Evolutionary conservation across 2,888 invertebrate genomes (phyloP), one percentile per base, ranked within the genome.

Genomic region (Coelopa pilipes): DNA sequence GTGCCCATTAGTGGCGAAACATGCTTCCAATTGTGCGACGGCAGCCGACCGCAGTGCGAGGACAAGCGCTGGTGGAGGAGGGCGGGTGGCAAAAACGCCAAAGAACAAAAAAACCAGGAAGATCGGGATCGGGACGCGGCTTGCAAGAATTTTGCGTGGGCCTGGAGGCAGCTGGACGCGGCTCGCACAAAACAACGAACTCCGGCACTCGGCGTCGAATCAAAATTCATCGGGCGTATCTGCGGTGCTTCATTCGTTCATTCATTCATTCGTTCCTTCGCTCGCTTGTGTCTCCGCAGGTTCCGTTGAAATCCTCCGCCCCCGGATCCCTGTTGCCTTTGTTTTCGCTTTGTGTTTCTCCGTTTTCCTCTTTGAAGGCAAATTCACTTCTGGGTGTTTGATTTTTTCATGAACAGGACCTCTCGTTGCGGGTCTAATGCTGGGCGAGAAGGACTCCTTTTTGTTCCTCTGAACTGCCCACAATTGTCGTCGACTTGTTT

Each of bases 1-100:
- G 75, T 75, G 63, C 50, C 19, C 65, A 57, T 70, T 59, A 69
- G 65, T 65, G 47, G 50, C 21, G 19, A 45, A 66, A 70, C 71
- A 71, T 71, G 71, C 60, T 47, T 34, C 45, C 71, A 71, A 71
- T 71, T 71, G 11, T 62, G 60, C 12, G 21, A 19, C 21, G 24
- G 24, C 19, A 62, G 45, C 21, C 60, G 60, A 10, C 24, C 10
- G 11, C 13, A 62, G 34, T 62, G 60, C 24, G 15, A 62, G 24
- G 15, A 13, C 9, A 59, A 59, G 13, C 49, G 49, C 10, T 59
- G 59, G 12, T 17, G n/a, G n/a, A n/a, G n/a, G n/a, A n/a, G n/a
- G n/a, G n/a, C n/a, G n/a, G n/a, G 21, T 59, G 55, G n/a, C 53
- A 12, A 55, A 69, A 69, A 69, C 55, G 5, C 49, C 21, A 53